Percentiles rank a stretch among this genome's conserved stretches.
Conservation (phyloP, 2,888 invertebrate genomes). For the Ormyrus labotus region DNA sequence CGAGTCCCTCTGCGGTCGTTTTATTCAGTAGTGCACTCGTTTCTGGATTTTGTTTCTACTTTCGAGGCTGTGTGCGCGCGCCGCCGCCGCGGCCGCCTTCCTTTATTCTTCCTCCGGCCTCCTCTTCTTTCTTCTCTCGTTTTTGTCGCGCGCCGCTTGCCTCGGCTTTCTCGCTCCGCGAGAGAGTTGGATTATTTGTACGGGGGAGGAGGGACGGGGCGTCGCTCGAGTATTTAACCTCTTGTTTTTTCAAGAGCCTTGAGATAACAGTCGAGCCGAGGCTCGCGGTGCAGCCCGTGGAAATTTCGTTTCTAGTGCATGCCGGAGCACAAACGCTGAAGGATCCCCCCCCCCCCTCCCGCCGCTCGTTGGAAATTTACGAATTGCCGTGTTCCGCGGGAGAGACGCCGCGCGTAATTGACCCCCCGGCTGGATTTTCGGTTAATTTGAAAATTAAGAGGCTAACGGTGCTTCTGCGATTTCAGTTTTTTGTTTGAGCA, state of each 20-base stretch:
- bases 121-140: not conserved
- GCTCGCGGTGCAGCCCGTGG: too few species aligned
- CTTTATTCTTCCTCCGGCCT: not conserved
- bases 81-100: too few species aligned
- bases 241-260: conserved; percentile 46
- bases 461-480: too few species aligned
- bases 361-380: too few species aligned
- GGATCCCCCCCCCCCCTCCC: too few species aligned
- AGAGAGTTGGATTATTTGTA: conserved; percentile 30
- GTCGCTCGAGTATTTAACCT: conserved; percentile 49
- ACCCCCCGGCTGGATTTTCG: too few species aligned
- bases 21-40: conserved; percentile 37
- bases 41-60: conserved; percentile 10
- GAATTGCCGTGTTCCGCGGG: not conserved
- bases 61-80: not conserved
- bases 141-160: not conserved
- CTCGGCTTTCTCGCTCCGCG: not conserved
- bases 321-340: too few species aligned
- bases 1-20: conserved; percentile 36
- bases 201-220: not conserved
- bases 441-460: too few species aligned
- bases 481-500: too few species aligned
- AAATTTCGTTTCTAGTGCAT: too few species aligned
- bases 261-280: conserved; percentile 34
- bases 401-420: not conserved